Evolutionary conservation across 2,888 invertebrate species (phyloP), one percentile per base, ranked within the genome.

Genomic region (Vesta saturnalis): DNA sequence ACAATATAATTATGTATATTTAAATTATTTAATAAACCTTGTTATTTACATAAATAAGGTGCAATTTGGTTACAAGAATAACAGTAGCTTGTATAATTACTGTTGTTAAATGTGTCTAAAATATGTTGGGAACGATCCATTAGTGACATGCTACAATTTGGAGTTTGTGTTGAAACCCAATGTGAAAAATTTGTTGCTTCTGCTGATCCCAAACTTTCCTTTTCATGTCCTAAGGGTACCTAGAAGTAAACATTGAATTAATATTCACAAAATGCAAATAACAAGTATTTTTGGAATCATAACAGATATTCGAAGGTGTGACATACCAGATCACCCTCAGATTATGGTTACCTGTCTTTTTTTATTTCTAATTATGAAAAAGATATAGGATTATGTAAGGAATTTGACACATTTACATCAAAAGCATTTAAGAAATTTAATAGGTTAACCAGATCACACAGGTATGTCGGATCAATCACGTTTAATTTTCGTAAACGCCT

Each of bases 161-260:
- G 54, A 14, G 30, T 65, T 67, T 79, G 72, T 10, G 79, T 81
- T 18, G 83, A 83, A 14, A 81, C 73, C 72, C 79, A 76, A 72
- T 82, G 80, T 14, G 91, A 92, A 79, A 90, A 89, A 60, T 85
- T 84, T 2, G 89, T 90, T 6, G 88, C 91, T 84, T 85, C 89
- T 74, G 86, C 86, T 73, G 87, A 91, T 74, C 86, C 88, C 58
- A 86, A 85, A 72, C 78, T 86, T 67, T 79, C 80, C 75, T 75
- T 70, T 21, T 79, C 74, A 5, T 78, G 81, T 60, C 85, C 85
- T 58, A 90, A 77, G 1, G 80, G 77, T 67, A 86, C 87, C 89
- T 89, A 82, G 77, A 87, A 87, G 54, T 30, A n/a, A n/a, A n/a
- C n/a, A n/a, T n/a, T n/a, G n/a, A n/a, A n/a, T n/a, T n/a, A n/a